Base-by-base conservation (phyloP, 2,888 invertebrate species). In the Euzetes globulus region DNA sequence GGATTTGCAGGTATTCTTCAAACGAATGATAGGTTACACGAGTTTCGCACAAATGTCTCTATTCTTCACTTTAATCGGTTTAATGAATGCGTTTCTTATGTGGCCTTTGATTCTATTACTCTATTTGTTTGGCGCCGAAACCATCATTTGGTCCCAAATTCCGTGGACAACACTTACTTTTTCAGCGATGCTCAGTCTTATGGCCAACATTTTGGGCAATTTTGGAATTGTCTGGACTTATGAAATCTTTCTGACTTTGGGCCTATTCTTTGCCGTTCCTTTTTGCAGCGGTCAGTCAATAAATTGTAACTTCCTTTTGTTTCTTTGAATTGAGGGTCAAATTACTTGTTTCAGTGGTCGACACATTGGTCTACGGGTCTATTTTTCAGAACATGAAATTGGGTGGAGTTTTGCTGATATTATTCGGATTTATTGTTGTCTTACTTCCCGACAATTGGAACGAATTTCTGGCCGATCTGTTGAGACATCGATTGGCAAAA, bases 391-490 rank as follows among this genome's bases (percentile, higher is more conserved):
- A 94, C 60, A 96, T 95, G 95, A 93, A 94, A 85, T 84, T 95
- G 80, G 91, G 94, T n/a, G 95, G 95, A 37, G 90, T 95, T 82
- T 90, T 94, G 78, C 85, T 95, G 73, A 94, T 95, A 80, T 88
- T 90, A 0, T 90, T 92, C 74, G 94, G 95, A 72, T 94, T 95
- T 85, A 90, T 93, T 83, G 87, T 95, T 73, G 94, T 95, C 77
- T 91, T 95, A 89, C 91, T 95, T 80, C 95, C 95, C 0, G 92
- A 93, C 83, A 94, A 95, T 85, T 95, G 95, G 95, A 94, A 94
- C 0, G 92, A 94, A 82, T 94, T 94, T 83, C 91, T 94, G 83
- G 93, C 92, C 81, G 87, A 92, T 79, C 86, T 94, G 77, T 86
- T 94, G 80, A 89, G 93, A 92, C 93, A 78, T 60, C 71, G 72